Evolutionary conservation across 2,113 vertebrate genomes (phyloP).

Genomic region (Charadrius vociferus): DNA sequence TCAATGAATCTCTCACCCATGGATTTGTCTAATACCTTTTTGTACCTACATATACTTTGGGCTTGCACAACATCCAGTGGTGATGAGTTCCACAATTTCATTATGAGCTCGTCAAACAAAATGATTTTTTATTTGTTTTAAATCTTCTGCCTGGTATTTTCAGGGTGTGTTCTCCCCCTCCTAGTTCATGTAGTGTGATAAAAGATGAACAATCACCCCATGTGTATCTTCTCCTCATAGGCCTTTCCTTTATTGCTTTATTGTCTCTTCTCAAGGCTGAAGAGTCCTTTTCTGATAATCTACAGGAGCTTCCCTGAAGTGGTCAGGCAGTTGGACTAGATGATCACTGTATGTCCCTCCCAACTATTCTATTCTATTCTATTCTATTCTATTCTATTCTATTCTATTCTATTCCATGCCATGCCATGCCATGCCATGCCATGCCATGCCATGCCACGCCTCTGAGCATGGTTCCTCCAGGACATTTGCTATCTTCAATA

Average conservation of each 20-base stretch:
- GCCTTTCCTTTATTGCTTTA: neutral
- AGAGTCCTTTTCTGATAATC: neutral
- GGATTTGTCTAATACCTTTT: neutral
- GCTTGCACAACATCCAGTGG: neutral
- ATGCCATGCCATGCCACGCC: neutral
- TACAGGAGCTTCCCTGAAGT: neutral
- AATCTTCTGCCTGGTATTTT: neutral
- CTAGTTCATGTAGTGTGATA: accelerated
- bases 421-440: too few species aligned
- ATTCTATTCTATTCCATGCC: neutral
- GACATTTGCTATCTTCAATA: neutral
- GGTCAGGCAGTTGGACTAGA: neutral
- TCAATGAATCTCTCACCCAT: neutral
- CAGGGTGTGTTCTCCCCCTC: neutral
- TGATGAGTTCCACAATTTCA: neutral
- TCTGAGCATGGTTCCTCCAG: neutral
- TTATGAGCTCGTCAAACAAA: neutral
- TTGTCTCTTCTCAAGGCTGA: neutral
- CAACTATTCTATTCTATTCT: neutral
- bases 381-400: neutral
- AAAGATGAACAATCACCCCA: neutral
- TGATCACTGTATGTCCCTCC: neutral
- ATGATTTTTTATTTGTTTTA: neutral
- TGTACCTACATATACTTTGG: neutral
- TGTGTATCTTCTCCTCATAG: neutral